A percentile compares a stretch with the other conserved stretches of the same genome.
These are phyloP conservation scores for Salvator merianae DNA, from an alignment of 2,113 vertebrate species.

Conservation along the genomic window DNA sequence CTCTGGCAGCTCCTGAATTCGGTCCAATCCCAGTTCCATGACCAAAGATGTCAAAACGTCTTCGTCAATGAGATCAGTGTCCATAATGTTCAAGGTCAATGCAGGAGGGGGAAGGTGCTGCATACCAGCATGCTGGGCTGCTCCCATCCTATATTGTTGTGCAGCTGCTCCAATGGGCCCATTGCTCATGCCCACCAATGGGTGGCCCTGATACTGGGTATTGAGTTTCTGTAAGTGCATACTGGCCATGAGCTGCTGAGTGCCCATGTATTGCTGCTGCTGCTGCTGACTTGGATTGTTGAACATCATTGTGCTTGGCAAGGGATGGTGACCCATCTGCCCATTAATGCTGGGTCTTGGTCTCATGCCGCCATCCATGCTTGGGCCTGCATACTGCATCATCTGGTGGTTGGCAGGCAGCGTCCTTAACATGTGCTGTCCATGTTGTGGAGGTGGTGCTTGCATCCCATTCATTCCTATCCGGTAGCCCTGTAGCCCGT, in stretches of 20 bases:
- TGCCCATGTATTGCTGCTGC: conserved; percentile 77
- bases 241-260: conserved; percentile 89
- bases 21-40: conserved; percentile 93
- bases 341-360: conserved; percentile 74
- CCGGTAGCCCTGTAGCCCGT: conserved; percentile 84
- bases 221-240: conserved; percentile 95
- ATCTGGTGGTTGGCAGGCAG: conserved; percentile 78
- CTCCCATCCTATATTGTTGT: conserved; percentile 81
- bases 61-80: conserved; percentile 95
- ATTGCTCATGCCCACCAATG: conserved; percentile 77
- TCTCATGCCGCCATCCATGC: conserved; percentile 83
- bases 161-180: conserved; percentile 74
- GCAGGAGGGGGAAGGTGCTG: conserved; percentile 83
- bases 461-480: conserved; percentile 83
- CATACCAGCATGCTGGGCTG: conserved; percentile 79
- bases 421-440: conserved; percentile 80
- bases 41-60: conserved; percentile 94
- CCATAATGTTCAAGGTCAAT: conserved; percentile 87
- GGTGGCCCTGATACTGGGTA: conserved; percentile 89
- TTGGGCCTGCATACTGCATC: conserved; percentile 85
- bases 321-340: conserved; percentile 79
- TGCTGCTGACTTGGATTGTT: conserved; percentile 81
- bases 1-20: conserved; percentile 95
- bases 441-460: conserved; percentile 80
- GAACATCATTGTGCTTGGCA: conserved; percentile 81